phyloP scores from a whole-genome alignment of 2,888 invertebrate genomes.

The Syrphus vitripennis region DNA sequence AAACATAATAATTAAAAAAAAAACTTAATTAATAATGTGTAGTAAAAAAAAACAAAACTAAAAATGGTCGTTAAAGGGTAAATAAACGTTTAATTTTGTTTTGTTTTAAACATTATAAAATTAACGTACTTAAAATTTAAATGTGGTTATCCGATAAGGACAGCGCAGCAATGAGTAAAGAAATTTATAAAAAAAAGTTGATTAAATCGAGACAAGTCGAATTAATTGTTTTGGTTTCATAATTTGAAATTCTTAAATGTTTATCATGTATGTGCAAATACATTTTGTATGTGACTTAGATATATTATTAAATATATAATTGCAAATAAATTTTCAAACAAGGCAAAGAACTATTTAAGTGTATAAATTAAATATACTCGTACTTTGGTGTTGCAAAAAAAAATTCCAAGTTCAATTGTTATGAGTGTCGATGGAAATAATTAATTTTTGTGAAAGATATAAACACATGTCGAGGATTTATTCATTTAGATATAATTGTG shows the following conservation, averaged over 20 bases:
- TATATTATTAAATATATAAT: constrained; percentile 10
- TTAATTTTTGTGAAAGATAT: not conserved
- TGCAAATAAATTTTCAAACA: constrained; percentile 63
- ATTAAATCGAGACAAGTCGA: constrained; percentile 25
- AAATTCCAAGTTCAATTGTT: not conserved
- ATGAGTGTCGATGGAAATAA: constrained; percentile 43
- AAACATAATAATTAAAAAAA: constrained; percentile 22
- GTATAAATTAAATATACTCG: too few relatives aligned
- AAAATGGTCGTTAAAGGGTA: constrained; percentile 61
- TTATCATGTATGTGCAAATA: constrained; percentile 26
- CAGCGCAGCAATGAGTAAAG: constrained; percentile 61
- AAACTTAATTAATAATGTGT: not conserved
- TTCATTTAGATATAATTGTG: not conserved
- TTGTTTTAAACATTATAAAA: constrained; percentile 8
- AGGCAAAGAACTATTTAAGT: constrained; percentile 56
- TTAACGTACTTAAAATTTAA: constrained; percentile 54
- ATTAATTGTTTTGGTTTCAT: constrained; percentile 16
- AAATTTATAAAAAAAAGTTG: constrained; percentile 40
- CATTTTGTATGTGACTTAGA: constrained; percentile 52
- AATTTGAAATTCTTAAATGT: constrained; percentile 29
- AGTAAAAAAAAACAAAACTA: constrained; percentile 2
- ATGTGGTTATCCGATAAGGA: constrained; percentile 30
- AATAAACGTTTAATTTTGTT: not conserved
- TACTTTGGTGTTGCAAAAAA: not conserved
- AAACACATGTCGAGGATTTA: not conserved